Base-by-base conservation (phyloP, 2,113 vertebrate species). In the Zosterops pallidus region DNA sequence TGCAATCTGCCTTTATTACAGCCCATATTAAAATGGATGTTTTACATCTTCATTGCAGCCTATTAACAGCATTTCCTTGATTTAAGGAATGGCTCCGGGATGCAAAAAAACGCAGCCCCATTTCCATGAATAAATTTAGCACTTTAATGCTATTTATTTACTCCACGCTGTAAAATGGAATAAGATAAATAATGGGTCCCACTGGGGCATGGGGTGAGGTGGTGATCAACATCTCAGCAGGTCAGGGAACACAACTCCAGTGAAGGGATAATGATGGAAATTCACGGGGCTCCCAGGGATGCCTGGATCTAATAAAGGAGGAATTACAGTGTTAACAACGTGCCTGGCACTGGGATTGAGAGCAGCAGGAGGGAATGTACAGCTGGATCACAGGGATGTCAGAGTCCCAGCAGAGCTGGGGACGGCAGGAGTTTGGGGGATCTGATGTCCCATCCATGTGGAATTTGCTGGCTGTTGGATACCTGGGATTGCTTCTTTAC, bases 121-220 rank as follows among this genome's bases (percentile, higher is more conserved):
- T 96, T 97, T 72, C n/a, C 13, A 56, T 85, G 95, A 96, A 96
- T 97, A 95, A 97, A 96, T 97, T 96, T 94, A 95, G 96, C 92
- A 90, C 89, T 97, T 97, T 97, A 94, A 96, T 95, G 91, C 92
- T 92, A 94, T 97, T 98, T 98, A 97, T 98, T 98, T 98, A 97
- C 97, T 97, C 94, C 64, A 52, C 33, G 14, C 89, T 92, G 83
- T 94, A 96, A 98, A 97, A 97, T 78, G 90, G 85, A 96, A 93
- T 94, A 68, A 96, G 97, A 90, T 97, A 97, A 98, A 97, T 97
- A 98, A 97, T 94, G 55, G 91, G 91, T 96, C 96, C 97, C 88
- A 76, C 81, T 20, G 83, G 96, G 91, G 86, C 6, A 2, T 42
- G 85, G 85, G 95, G 77, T 94, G 91, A 95, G 86, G 83, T 90